phyloP scores from a whole-genome alignment of 2,888 invertebrate genomes.

The Microctonus hyperodae region DNA sequence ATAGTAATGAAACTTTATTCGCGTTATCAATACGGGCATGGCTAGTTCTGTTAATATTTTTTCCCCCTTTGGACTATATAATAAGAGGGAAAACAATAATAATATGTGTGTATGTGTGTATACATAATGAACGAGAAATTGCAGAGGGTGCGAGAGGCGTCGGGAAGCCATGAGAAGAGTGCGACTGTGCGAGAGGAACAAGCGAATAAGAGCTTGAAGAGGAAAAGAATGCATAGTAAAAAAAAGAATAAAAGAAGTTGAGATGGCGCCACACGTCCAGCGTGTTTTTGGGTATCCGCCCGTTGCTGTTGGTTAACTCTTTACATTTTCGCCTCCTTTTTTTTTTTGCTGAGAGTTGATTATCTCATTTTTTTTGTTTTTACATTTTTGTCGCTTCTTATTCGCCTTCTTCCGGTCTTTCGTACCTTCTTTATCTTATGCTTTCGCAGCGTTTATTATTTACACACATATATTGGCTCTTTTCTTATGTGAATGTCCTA shows the following conservation, averaged over 20 bases:
- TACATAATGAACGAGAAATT: conserved; percentile 13
- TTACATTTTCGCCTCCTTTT: conserved; percentile 37
- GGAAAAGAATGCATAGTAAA: conserved; percentile 51
- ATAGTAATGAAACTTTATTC: no score
- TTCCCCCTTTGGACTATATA: no score
- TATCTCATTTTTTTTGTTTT: conserved; percentile 35
- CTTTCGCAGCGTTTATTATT: conserved; percentile 11
- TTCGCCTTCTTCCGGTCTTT: conserved; percentile 30
- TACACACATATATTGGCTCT: neutral
- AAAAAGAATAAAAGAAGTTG: conserved; percentile 58
- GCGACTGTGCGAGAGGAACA: conserved; percentile 31
- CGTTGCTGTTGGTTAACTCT: conserved; percentile 55
- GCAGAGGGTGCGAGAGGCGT: conserved; percentile 52
- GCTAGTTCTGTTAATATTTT: no score
- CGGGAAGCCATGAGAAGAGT: conserved; percentile 34
- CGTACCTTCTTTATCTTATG: conserved; percentile 22
- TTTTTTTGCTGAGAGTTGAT: conserved; percentile 40
- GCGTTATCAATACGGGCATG: no score
- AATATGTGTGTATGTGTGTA: neutral
- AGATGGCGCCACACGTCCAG: conserved; percentile 62
- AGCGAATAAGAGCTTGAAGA: conserved; percentile 41
- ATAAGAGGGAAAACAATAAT: neutral
- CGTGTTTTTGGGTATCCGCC: conserved; percentile 61
- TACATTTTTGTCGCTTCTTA: conserved; percentile 30
- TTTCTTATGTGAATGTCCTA: neutral